Evolutionary conservation across 2,888 invertebrate genomes (phyloP).

Genomic region (Adineta ricciae): DNA sequence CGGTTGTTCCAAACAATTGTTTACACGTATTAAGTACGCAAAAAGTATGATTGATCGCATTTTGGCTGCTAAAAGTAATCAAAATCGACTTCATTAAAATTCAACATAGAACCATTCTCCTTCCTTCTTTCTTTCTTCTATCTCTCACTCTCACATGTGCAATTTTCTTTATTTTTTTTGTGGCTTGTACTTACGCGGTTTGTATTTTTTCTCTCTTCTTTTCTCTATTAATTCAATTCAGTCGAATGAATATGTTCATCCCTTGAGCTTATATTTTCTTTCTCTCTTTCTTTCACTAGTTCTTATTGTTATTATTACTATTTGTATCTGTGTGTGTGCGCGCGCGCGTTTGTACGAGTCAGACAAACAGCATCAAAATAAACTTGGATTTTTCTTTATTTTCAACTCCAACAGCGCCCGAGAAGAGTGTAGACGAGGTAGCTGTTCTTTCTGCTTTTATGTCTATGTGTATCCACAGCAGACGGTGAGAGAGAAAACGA

Average conservation of each 20-base stretch:
- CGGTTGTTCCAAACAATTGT: conserved; percentile 72
- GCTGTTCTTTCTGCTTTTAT: neutral
- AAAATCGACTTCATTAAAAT: conserved; percentile 1
- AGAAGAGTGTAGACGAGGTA: neutral
- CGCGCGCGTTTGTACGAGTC: neutral
- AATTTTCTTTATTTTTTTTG: neutral
- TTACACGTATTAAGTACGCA: conserved; percentile 72
- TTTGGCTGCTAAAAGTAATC: conserved; percentile 51
- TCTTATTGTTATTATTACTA: neutral
- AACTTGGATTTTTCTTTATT: neutral
- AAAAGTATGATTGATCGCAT: conserved; percentile 54
- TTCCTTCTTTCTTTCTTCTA: neutral
- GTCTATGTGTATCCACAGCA: neutral
- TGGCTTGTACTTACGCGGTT: conserved; percentile 5
- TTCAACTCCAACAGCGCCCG: neutral
- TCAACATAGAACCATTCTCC: neutral
- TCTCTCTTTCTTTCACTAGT: neutral
- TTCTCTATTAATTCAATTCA: neutral
- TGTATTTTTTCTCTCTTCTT: neutral
- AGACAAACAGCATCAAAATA: neutral
- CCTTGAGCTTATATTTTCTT: neutral
- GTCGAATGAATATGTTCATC: neutral
- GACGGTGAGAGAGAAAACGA: neutral
- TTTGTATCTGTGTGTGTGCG: neutral
- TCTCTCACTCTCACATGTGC: neutral